Percentiles rank a stretch among this genome's conserved stretches.
These are phyloP conservation scores for Eurystomus gularis DNA, from an alignment of 2,113 vertebrate genomes.

Conservation along the genomic window DNA sequence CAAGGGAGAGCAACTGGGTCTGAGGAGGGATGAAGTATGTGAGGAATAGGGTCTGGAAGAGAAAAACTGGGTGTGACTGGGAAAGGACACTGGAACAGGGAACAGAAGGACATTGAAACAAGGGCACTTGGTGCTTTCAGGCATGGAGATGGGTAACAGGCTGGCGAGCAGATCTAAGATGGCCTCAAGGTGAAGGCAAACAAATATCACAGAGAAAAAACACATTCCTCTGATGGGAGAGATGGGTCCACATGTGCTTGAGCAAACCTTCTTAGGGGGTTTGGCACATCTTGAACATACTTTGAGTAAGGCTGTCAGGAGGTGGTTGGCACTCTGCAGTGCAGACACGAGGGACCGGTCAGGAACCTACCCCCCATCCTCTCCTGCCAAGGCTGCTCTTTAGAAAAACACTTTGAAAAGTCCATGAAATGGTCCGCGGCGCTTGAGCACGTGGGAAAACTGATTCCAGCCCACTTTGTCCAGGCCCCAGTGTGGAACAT, in stretches of 20 bases:
- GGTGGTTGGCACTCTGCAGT: neutral
- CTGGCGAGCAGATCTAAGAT: neutral
- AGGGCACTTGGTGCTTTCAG: neutral
- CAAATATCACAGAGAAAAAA: neutral
- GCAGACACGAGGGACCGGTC: neutral
- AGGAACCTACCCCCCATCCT: neutral
- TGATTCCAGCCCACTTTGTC: accelerated
- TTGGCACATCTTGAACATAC: neutral
- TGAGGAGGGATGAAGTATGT: neutral
- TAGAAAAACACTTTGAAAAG: neutral
- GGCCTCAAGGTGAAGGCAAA: neutral
- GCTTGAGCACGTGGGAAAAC: neutral
- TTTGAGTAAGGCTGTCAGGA: no score
- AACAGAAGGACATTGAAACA: neutral
- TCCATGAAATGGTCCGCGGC: accelerated
- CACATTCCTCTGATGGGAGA: neutral
- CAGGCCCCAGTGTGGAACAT: accelerated
- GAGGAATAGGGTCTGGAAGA: neutral
- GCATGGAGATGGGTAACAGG: neutral
- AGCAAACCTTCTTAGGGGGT: neutral
- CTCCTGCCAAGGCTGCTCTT: neutral
- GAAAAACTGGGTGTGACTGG: neutral
- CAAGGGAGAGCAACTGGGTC: neutral
- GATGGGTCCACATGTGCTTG: accelerated
- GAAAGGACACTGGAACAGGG: neutral